Base-by-base conservation (phyloP, 2,797 vertebrate genomes). In the Epinephelus awoara region DNA sequence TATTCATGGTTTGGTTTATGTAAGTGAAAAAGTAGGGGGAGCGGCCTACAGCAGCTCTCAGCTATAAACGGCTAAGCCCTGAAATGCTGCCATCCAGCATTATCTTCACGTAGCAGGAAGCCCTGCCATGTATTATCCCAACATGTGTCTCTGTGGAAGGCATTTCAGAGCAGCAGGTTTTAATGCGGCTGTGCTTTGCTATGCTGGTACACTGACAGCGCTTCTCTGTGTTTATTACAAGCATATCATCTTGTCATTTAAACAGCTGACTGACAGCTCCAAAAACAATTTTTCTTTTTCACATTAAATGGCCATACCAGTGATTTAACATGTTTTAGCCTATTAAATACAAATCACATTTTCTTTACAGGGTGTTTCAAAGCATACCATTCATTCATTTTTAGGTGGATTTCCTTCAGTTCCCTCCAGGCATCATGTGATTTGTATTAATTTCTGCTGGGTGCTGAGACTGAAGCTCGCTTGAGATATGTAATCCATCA, bases 11-110 rank as follows among this genome's bases (percentile, higher is more conserved):
- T 79, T 69, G 59, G 75, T 86, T 78, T 65, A 51, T 74, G 77
- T 83, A 42, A 61, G 72, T 68, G 63, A 68, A 73, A 58, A 70
- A 75, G 72, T 23, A 17, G 67, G 59, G 59, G 50, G 27, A 69
- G 71, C 65, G 79, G 70, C 85, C 79, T 21, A 19, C 72, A 77
- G 82, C 77, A 44, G 79, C 71, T 73, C 69, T 55, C 62, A 4
- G 67, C 76, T 80, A 63, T 21, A 54, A 77, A 67, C 49, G 2
- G 64, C 82, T 84, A 55, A 87, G 80, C 79, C 77, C 55, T 81
- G 72, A 85, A 89, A 90, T 49, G 75, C 78, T 85, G 88, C 87
- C 90, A 87, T 71, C 59, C 77, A 7, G 84, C 23, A 90, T 92
- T 89, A 90, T 89, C 85, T 88, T 89, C 79, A 80, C 81, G 49